These are phyloP conservation scores for Pipistrellus pygmaeus DNA, from an alignment of 2,797 vertebrate genomes.

Conservation along the genomic window DNA sequence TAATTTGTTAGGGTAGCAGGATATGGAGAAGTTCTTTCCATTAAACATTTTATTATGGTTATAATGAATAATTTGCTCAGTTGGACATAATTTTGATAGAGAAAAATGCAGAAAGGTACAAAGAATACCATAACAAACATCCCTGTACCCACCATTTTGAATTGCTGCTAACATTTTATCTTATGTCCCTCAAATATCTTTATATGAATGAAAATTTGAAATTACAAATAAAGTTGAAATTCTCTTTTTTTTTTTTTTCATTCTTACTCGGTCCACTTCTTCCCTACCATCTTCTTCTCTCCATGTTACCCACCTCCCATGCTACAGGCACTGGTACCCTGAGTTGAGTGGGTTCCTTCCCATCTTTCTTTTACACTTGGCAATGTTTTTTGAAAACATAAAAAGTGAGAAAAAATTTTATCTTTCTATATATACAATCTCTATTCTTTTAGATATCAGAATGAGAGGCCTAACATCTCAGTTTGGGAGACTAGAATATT, in stretches of 20 bases:
- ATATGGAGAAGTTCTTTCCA: background rate
- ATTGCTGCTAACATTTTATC: background rate
- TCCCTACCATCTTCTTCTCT: too few species aligned
- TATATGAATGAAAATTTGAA: background rate
- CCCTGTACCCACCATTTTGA: background rate
- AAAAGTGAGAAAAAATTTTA: background rate
- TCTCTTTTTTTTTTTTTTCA: background rate
- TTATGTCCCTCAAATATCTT: slow-evolving; percentile 1
- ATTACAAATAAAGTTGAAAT: background rate
- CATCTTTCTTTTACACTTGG: background rate
- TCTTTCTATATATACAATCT: background rate
- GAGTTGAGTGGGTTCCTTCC: background rate
- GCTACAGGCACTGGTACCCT: accelerated
- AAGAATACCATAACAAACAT: background rate
- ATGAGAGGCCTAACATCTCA: background rate
- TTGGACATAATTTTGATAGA: slow-evolving; percentile 25
- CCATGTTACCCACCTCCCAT: background rate
- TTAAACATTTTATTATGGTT: background rate
- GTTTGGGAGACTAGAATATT: background rate
- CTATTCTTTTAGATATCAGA: background rate
- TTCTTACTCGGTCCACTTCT: background rate
- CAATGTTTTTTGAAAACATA: background rate
- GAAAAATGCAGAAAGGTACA: background rate
- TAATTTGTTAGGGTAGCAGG: background rate
- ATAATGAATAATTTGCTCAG: background rate